These are phyloP conservation scores for Mactromeris polynyma DNA, from an alignment of 2,888 invertebrate species.

Conservation along the genomic window DNA sequence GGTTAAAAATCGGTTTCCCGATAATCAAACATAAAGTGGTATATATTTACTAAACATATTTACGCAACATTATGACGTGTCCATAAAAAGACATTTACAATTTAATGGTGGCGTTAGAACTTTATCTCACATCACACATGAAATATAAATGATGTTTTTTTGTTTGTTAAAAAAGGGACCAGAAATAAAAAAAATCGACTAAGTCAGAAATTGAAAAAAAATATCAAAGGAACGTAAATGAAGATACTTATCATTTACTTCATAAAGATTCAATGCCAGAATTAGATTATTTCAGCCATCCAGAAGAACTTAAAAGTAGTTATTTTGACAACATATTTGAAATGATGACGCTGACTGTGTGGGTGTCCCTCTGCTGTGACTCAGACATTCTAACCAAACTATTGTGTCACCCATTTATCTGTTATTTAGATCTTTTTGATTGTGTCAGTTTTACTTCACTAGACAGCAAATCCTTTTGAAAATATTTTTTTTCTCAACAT, in stretches of 20 bases:
- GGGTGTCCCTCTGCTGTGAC: not conserved
- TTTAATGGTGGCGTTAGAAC: not conserved
- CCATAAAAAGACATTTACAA: not conserved
- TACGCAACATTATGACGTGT: not conserved
- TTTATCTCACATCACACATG: not conserved
- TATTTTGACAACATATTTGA: not conserved
- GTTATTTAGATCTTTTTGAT: not conserved
- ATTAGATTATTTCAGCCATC: too few species aligned
- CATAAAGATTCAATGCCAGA: not conserved
- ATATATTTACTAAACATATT: not conserved
- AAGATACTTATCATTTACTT: not conserved
- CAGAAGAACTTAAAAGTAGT: too few species aligned
- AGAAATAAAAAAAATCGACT: not conserved
- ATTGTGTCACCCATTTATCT: not conserved
- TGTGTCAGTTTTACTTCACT: not conserved
- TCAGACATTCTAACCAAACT: not conserved
- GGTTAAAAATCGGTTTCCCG: not conserved
- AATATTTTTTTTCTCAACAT: not conserved
- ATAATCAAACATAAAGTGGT: not conserved
- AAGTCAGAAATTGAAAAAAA: not conserved
- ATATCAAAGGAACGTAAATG: not conserved
- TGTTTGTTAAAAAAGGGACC: not conserved
- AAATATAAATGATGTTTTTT: not conserved
- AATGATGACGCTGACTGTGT: not conserved
- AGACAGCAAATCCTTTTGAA: not conserved